Evolutionary conservation across 2,797 vertebrate species (phyloP).

Genomic region (Pipistrellus kuhlii): DNA sequence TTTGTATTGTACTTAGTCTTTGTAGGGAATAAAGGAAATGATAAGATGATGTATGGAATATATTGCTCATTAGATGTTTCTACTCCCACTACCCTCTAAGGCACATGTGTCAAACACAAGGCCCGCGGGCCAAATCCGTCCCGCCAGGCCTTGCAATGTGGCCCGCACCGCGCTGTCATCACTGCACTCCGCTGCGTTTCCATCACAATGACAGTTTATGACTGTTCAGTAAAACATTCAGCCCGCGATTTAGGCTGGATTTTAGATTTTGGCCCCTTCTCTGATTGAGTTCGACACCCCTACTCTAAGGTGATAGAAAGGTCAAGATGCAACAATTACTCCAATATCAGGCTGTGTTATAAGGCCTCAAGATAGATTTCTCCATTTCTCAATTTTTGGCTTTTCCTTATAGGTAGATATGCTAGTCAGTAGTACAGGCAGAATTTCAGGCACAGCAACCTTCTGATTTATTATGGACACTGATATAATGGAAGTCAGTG

Average conservation of each 20-base stretch:
- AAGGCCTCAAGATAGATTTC: neutral
- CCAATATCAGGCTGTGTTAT: neutral
- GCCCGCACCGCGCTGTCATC: too few species aligned
- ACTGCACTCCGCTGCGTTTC: too few species aligned
- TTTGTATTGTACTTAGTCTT: neutral
- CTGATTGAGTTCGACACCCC: too few species aligned
- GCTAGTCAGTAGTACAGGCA: neutral
- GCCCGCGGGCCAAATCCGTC: too few species aligned
- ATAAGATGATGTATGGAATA: neutral
- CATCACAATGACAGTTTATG: too few species aligned
- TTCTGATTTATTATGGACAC: neutral
- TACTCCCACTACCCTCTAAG: neutral
- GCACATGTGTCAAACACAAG: too few species aligned
- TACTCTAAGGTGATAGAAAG: neutral
- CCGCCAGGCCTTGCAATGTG: too few species aligned
- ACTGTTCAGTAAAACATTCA: too few species aligned
- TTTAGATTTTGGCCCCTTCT: too few species aligned
- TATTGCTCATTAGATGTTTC: neutral
- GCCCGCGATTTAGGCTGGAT: too few species aligned
- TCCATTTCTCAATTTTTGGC: neutral
- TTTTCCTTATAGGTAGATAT: neutral
- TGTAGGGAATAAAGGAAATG: neutral
- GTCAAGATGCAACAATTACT: neutral
- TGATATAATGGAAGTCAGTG: neutral
- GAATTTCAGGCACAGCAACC: neutral